Base-by-base conservation (phyloP, 2,113 vertebrate species). In the Bolborhynchus lineola region DNA sequence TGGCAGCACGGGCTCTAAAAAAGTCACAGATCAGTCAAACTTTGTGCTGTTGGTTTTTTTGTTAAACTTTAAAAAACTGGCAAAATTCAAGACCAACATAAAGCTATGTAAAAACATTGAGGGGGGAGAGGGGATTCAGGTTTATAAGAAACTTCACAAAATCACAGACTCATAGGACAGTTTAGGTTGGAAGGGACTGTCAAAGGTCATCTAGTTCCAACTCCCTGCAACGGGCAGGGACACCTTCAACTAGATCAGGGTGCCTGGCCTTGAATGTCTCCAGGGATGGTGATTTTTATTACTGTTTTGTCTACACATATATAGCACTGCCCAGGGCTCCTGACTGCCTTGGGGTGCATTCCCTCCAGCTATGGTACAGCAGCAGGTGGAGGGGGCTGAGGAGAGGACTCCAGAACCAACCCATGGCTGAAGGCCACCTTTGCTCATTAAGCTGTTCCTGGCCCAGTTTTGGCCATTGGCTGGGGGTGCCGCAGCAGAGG, bases 401-500 rank as follows among this genome's bases (percentile, higher is more conserved):
- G 37, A 69, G 2, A 3, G 13, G 25, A 3, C 18, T 68, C 15
- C 44, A 72, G 75, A 75, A 64, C 35, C 44, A 82, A 44, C 69
- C 49, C 13, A 0, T 44, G 60, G 29, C 37, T 65, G 18, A 46
- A 1, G 9, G 18, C 25, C 52, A 24, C 60, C 26, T 63, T 37
- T 44, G 49, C 37, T 84, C 57, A 35, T 50, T 15, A 46, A 52
- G 33, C 23, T 33, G 8, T 35, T 87, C 46, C 39, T 6, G 3
- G 8, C 28, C 19, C 17, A 4, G 17, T 39, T 88, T 63, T 69
- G 67, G 29, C 59, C 53, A 28, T 26, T 19, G 50, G 6, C 46
- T 62, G 25, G 2, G 0, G 11, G 2, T 80, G 39, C 42, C 2
- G 1, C 13, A 19, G 57, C 2, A 26, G 26, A 65, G 42, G 26